These are phyloP conservation scores for Cyrtodaria siliqua DNA, from an alignment of 2,888 invertebrate genomes.

Conservation along the genomic window DNA sequence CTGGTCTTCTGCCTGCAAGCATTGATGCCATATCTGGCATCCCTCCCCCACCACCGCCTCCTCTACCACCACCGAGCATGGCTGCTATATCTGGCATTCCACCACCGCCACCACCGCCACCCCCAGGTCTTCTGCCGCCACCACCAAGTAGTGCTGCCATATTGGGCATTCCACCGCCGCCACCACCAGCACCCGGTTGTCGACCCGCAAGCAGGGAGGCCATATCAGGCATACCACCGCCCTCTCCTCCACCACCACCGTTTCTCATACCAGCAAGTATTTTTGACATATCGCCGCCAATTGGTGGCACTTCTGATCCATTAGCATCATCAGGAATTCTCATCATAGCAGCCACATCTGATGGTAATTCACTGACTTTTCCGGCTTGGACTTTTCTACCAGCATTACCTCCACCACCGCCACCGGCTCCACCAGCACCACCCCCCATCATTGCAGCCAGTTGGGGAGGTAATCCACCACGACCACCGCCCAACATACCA, in stretches of 20 bases:
- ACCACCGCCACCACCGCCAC: no score
- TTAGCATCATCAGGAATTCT: no score
- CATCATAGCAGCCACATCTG: no score
- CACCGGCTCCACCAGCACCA: neutral
- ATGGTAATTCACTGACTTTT: no score
- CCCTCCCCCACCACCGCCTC: neutral
- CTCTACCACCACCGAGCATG: neutral
- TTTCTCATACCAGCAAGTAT: no score
- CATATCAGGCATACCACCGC: conserved; percentile 3
- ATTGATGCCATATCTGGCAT: neutral
- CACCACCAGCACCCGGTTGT: neutral
- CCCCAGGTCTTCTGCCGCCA: no score
- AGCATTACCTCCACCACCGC: neutral
- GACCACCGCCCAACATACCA: neutral
- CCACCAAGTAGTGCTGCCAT: neutral
- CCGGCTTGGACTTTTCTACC: no score
- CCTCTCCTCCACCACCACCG: neutral
- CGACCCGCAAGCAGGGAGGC: neutral
- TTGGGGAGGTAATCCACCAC: neutral
- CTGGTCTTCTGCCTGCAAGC: neutral
- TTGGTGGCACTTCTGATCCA: no score
- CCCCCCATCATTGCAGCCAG: conserved; percentile 3
- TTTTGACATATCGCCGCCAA: no score
- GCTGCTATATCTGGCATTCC: neutral
- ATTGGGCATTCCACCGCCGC: neutral